Evolutionary conservation across 2,797 vertebrate genomes (phyloP), one percentile per base, ranked within the genome.

Genomic region (Gobionotothen gibberifrons): DNA sequence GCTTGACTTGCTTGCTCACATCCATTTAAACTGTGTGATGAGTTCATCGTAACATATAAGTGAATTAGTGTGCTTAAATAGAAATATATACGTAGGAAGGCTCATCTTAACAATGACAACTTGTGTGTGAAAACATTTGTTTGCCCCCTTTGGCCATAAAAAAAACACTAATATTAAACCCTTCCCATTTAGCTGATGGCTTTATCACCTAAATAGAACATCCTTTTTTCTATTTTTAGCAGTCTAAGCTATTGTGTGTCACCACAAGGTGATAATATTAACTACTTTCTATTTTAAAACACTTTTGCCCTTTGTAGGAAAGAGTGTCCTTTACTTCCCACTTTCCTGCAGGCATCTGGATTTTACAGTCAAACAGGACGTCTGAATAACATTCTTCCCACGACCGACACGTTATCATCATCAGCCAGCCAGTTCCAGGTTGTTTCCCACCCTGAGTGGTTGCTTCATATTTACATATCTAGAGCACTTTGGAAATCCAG

Each of bases 381-480:
- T 56, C 7, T 46, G 14, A 74, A 55, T 29, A 9, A 26, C 15
- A 61, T 32, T 59, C 21, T 63, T 5, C 68, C 19, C 54, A 36
- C 32, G 8, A 51, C 7, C 17, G 74, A 56, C 57, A 60, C 54
- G 32, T 19, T 7, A 64, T 9, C 56, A 49, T 22, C 17, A 32
- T 74, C 40, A 66, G 22, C 48, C 14, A 59, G 1, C 48, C 21
- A 8, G 63, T 72, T 58, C 29, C 46, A 43, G 56, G 19, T 40
- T 51, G 60, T 52, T 69, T 60, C 5, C 42, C 53, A 57, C 39
- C 36, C 63, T 9, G 19, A 52, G 32, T 3, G n/a, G 19, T 57
- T 71, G 80, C 66, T 76, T 58, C 57, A 29, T 66, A 32, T 75
- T 77, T 76, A 60, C 62, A 74, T 77, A 59, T 66, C 22, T 12